phyloP scores from a whole-genome alignment of 2,888 invertebrate species.

The Lasioglossum malachurum region DNA sequence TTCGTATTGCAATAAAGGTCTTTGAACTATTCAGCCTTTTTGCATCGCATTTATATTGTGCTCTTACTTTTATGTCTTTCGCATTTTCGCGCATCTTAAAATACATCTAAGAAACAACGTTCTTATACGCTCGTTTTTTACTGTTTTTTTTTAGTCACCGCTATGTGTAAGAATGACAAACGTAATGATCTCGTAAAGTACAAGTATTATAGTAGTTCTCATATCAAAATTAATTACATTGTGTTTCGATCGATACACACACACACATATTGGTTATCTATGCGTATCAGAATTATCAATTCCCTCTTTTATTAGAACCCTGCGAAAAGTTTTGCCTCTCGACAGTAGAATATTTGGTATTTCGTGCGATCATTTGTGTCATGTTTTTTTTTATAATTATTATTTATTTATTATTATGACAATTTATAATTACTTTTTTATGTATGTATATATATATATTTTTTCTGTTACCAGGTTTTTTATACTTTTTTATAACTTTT shows the following conservation, averaged over 20 bases:
- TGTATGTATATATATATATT: slow-evolving; percentile 24
- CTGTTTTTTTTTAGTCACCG: slow-evolving; percentile 61
- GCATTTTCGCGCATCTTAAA: slow-evolving; percentile 72
- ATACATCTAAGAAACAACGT: slow-evolving; percentile 71
- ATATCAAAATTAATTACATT: slow-evolving; percentile 73
- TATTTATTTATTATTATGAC: slow-evolving; percentile 34
- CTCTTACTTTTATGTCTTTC: slow-evolving; percentile 67
- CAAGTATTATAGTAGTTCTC: slow-evolving; percentile 72
- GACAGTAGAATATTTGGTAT: slow-evolving; percentile 73
- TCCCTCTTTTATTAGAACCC: slow-evolving; percentile 72
- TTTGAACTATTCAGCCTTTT: slow-evolving; percentile 72
- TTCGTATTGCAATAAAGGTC: slow-evolving; percentile 72
- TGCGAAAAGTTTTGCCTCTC: slow-evolving; percentile 79
- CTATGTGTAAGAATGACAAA: slow-evolving; percentile 70
- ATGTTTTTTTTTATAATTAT: slow-evolving; percentile 55
- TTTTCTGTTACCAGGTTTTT: slow-evolving; percentile 64
- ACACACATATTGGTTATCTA: slow-evolving; percentile 59
- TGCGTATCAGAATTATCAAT: slow-evolving; percentile 68
- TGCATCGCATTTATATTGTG: slow-evolving; percentile 68
- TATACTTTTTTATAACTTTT: slow-evolving; percentile 9
- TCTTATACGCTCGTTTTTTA: slow-evolving; percentile 51
- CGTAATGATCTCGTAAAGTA: slow-evolving; percentile 71
- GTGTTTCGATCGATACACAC: slow-evolving; percentile 63
- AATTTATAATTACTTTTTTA: slow-evolving; percentile 26
- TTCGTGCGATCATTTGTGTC: slow-evolving; percentile 72